A percentile compares a stretch with the other conserved stretches of the same genome.
Evolutionary conservation across 23 tunicate genomes (phyloP).

Genomic region (Trididemnum miniatum): DNA sequence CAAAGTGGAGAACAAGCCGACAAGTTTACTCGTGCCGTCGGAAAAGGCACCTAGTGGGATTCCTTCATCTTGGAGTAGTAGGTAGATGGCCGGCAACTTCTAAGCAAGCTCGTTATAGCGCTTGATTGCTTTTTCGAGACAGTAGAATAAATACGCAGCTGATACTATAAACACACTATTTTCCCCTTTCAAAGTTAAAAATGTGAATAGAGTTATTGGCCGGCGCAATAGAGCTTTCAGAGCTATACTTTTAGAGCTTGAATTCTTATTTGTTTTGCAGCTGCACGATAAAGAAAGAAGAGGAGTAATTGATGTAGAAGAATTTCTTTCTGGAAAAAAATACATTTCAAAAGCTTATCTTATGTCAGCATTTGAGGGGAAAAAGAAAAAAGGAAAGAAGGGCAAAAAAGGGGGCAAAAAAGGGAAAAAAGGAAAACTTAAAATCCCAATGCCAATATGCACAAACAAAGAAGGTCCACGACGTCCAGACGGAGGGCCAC

Average conservation of each 20-base stretch:
- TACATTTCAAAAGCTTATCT: constrained; percentile 81
- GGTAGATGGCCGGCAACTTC: no score
- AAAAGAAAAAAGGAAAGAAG: constrained; percentile 52
- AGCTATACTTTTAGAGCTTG: no score
- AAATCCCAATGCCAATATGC: constrained; percentile 89
- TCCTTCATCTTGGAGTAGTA: no score
- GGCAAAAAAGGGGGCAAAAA: constrained; percentile 50
- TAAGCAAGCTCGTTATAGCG: no score
- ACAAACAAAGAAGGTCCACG: constrained; percentile 66
- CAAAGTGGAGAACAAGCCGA: no score
- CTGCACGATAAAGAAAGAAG: constrained; percentile 82
- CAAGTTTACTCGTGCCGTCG: no score
- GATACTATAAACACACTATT: no score
- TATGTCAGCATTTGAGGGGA: constrained; percentile 88
- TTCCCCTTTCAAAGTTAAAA: no score
- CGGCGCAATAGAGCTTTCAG: no score
- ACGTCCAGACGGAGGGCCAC: constrained; percentile 95
- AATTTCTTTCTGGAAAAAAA: constrained; percentile 90
- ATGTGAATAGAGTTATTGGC: no score
- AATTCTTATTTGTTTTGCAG: constrained; percentile 20
- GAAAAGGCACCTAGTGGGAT: no score
- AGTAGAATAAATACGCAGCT: not conserved
- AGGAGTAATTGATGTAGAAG: constrained; percentile 82
- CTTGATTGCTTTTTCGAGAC: no score
- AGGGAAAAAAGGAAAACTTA: constrained; percentile 81